Conservation (phyloP, 1,140 invertebrate genomes). For the Anastrepha obliqua region DNA sequence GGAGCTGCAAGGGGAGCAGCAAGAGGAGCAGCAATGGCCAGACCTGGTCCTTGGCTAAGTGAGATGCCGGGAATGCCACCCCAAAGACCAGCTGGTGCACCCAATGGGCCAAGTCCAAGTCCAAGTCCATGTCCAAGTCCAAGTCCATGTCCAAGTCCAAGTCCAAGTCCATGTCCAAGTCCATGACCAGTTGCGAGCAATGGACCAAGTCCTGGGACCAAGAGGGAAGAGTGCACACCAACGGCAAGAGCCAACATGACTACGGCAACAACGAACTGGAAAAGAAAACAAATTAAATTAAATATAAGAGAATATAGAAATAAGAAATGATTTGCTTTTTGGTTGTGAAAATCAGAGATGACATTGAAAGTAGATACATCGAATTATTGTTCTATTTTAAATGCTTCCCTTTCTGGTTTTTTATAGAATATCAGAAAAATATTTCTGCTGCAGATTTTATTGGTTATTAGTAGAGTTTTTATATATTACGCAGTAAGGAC, state of each 20-base stretch:
- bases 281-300: neutral
- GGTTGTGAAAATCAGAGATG: too few relatives aligned
- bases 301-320: neutral
- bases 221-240: conserved; percentile 68
- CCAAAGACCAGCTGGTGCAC: conserved; percentile 61
- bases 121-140: neutral
- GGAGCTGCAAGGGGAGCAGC: neutral
- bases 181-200: conserved; percentile 58
- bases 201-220: conserved; percentile 59
- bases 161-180: too few relatives aligned
- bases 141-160: too few relatives aligned
- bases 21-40: conserved; percentile 54
- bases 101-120: conserved; percentile 61
- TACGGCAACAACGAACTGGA: conserved; percentile 72
- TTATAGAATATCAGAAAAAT: too few relatives aligned
- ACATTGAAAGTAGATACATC: too few relatives aligned
- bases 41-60: conserved; percentile 67
- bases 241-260: conserved; percentile 73
- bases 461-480: too few relatives aligned
- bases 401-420: too few relatives aligned
- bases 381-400: too few relatives aligned
- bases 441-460: too few relatives aligned
- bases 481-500: too few relatives aligned
- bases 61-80: conserved; percentile 69
- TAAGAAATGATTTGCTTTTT: neutral